Conservation (phyloP, 1,140 invertebrate genomes). For the Drepana arcuata region DNA sequence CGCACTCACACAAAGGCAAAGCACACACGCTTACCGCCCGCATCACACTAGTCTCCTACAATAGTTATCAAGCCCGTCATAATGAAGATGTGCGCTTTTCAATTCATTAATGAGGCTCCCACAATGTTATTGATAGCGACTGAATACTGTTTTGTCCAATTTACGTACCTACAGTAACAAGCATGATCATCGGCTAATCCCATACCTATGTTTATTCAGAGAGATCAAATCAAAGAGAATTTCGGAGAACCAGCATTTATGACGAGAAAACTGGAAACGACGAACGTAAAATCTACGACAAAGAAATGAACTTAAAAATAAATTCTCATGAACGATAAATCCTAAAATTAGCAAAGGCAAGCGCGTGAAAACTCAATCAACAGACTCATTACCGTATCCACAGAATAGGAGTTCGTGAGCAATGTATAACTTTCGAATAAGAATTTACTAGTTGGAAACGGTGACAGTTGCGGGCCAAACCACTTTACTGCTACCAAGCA, state of each 20-base stretch:
- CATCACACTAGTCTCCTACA: conserved; percentile 46
- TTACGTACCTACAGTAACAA: conserved; percentile 27
- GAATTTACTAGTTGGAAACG: conserved; percentile 39
- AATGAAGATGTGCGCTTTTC: conserved; percentile 61
- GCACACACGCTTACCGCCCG: conserved; percentile 29
- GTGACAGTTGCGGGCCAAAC: conserved; percentile 25
- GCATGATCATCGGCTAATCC: conserved; percentile 37
- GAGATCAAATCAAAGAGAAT: conserved; percentile 19
- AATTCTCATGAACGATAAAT: conserved; percentile 18
- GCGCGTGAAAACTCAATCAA: conserved; percentile 27
- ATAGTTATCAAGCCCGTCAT: conserved; percentile 47
- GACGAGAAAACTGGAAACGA: too few species aligned
- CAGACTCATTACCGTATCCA: conserved; percentile 27
- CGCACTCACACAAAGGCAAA: conserved; percentile 7
- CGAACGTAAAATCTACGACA: too few species aligned
- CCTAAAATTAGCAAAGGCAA: conserved; percentile 25
- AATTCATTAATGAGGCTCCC: conserved; percentile 53
- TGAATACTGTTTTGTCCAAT: conserved; percentile 37
- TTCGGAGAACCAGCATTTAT: conserved; percentile 15
- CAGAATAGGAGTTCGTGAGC: conserved; percentile 30
- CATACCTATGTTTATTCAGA: conserved; percentile 29
- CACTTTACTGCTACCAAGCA: conserved; percentile 11
- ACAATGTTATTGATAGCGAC: conserved; percentile 48
- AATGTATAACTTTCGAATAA: conserved; percentile 40
- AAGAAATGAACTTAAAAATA: conserved; percentile 25